phyloP scores from a whole-genome alignment of 2,797 vertebrate species.

The Aphelocoma californica region DNA sequence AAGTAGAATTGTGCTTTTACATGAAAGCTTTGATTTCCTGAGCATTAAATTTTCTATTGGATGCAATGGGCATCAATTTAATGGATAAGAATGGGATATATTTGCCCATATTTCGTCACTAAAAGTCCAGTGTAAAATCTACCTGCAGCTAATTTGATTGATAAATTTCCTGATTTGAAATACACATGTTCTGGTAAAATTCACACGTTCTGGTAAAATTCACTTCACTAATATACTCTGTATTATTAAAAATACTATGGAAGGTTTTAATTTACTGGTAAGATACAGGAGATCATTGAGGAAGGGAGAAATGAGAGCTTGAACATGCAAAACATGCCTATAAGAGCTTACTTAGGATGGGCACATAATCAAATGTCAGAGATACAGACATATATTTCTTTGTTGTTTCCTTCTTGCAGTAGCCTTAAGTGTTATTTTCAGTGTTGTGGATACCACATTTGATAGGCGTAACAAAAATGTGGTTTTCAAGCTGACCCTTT shows the following conservation, averaged over 20 bases:
- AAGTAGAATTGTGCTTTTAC: not conserved
- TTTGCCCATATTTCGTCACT: not conserved
- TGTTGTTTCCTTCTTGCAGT: slow-evolving; percentile 29
- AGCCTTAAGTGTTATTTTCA: slow-evolving; percentile 47
- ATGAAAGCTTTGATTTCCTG: not conserved
- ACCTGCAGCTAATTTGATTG: not conserved
- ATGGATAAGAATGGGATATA: not conserved
- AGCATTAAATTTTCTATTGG: not conserved
- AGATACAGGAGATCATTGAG: not conserved
- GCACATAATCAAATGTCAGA: not conserved
- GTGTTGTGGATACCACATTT: slow-evolving; percentile 35
- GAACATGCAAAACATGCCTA: not conserved
- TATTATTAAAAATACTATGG: not conserved
- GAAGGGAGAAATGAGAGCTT: not conserved
- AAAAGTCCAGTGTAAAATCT: not conserved
- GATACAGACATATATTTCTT: not conserved
- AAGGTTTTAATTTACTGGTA: slow-evolving; percentile 9
- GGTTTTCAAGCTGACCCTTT: slow-evolving; percentile 62
- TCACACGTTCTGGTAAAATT: not conserved
- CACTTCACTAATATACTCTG: not conserved
- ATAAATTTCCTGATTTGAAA: not conserved
- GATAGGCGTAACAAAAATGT: slow-evolving; percentile 49
- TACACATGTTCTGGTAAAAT: not conserved
- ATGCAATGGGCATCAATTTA: not conserved
- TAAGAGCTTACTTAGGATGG: not conserved